Percentiles rank a stretch among this genome's conserved stretches.
Evolutionary conservation across 2,113 vertebrate species (phyloP).

Genomic region (Mormoops blainvillei): DNA sequence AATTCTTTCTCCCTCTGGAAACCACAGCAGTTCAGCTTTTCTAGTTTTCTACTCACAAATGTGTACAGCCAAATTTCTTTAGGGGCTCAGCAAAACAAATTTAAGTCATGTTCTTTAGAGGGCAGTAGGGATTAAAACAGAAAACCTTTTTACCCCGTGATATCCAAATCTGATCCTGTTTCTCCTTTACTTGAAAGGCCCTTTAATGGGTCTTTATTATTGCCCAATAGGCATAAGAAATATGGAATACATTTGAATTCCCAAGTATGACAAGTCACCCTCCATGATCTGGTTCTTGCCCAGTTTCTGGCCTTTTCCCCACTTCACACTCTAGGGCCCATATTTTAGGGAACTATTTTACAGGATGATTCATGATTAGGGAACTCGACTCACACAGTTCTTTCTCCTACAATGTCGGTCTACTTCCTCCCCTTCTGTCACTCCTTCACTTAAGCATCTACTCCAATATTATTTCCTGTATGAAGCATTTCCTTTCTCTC

Average conservation of each 20-base stretch:
- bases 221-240: not conserved
- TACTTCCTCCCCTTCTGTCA: not conserved
- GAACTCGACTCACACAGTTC: not conserved
- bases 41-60: not conserved
- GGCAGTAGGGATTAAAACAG: not conserved
- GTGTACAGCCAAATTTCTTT: not conserved
- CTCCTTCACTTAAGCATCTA: not conserved
- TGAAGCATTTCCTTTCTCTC: not conserved
- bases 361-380: not conserved
- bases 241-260: not conserved
- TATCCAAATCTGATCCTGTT: not conserved
- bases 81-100: not conserved
- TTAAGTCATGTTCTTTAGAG: not conserved
- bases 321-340: not conserved
- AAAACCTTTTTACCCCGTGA: not conserved
- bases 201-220: not conserved
- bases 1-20: not conserved
- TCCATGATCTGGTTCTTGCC: not conserved
- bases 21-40: not conserved
- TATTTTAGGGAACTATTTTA: not conserved
- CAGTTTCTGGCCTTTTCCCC: not conserved
- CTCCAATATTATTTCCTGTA: not conserved
- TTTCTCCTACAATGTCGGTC: not conserved
- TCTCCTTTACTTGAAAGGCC: not conserved
- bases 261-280: not conserved